These are phyloP conservation scores for Capromys pilorides DNA, from an alignment of 2,797 vertebrate genomes.

Conservation along the genomic window DNA sequence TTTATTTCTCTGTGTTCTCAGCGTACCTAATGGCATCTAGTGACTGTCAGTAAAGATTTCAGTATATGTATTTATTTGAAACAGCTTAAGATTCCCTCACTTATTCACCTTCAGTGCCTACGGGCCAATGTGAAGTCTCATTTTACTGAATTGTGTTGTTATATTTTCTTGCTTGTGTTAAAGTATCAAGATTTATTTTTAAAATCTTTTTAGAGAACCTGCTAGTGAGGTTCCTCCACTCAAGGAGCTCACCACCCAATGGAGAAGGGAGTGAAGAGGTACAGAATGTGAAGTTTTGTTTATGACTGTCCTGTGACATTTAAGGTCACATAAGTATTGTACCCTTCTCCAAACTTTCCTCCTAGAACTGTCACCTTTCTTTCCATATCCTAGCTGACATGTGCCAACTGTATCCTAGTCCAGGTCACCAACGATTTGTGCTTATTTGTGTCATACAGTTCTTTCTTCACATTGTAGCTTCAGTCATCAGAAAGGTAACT, in stretches of 20 bases:
- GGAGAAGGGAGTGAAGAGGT: background rate
- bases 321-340: background rate
- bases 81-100: background rate
- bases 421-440: background rate
- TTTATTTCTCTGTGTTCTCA: background rate
- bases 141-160: background rate
- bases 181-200: slow-evolving; percentile 40
- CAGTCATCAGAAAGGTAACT: background rate
- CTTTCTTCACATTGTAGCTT: background rate
- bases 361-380: background rate
- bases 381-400: background rate
- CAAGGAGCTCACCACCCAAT: background rate
- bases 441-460: background rate
- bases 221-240: background rate
- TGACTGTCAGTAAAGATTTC: background rate
- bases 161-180: slow-evolving; percentile 27
- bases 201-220: slow-evolving; percentile 7
- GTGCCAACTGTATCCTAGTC: background rate
- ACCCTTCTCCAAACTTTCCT: background rate
- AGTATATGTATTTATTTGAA: slow-evolving; percentile 9
- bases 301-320: background rate
- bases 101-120: background rate
- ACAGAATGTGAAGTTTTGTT: background rate
- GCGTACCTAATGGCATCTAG: background rate
- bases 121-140: background rate